Percentiles rank a stretch among this genome's conserved stretches.
Conservation (phyloP, 2,888 invertebrate species). For the Drosophila limbata region DNA sequence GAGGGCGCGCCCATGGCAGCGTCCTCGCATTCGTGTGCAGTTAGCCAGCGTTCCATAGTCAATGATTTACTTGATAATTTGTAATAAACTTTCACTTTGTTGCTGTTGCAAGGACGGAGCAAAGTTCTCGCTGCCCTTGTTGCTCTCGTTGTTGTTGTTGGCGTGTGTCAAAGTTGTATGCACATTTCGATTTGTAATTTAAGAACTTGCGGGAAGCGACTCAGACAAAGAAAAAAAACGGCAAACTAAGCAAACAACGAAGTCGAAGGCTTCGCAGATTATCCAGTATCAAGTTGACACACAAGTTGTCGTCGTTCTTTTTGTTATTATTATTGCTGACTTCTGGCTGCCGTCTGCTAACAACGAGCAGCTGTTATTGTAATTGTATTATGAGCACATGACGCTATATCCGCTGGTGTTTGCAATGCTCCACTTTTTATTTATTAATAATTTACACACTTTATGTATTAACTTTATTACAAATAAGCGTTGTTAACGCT, state of each 20-base stretch:
- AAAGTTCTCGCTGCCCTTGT: constrained; percentile 36
- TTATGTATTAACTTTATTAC: constrained; percentile 12
- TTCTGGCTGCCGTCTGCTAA: constrained; percentile 28
- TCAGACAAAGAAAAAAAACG: constrained; percentile 15
- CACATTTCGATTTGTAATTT: constrained; percentile 33
- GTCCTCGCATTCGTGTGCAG: constrained; percentile 86
- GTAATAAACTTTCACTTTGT: constrained; percentile 39
- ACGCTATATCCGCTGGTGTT: background rate
- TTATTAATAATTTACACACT: constrained; percentile 10
- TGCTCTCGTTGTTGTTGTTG: constrained; percentile 5
- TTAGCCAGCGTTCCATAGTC: constrained; percentile 89
- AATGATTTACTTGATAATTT: background rate
- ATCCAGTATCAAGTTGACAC: constrained; percentile 16
- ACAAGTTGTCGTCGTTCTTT: constrained; percentile 4
- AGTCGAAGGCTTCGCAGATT: constrained; percentile 12
- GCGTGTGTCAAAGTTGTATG: constrained; percentile 20
- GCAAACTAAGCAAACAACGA: background rate
- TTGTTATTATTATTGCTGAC: background rate
- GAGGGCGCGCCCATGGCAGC: constrained; percentile 73
- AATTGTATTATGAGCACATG: constrained; percentile 23
- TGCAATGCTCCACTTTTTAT: constrained; percentile 15
- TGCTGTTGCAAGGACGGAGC: constrained; percentile 32
- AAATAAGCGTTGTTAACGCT: constrained; percentile 44
- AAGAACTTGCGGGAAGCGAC: constrained; percentile 7
- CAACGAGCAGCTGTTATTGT: constrained; percentile 45